Conservation (phyloP, 2,113 vertebrate species). For the Petroica traversi region DNA sequence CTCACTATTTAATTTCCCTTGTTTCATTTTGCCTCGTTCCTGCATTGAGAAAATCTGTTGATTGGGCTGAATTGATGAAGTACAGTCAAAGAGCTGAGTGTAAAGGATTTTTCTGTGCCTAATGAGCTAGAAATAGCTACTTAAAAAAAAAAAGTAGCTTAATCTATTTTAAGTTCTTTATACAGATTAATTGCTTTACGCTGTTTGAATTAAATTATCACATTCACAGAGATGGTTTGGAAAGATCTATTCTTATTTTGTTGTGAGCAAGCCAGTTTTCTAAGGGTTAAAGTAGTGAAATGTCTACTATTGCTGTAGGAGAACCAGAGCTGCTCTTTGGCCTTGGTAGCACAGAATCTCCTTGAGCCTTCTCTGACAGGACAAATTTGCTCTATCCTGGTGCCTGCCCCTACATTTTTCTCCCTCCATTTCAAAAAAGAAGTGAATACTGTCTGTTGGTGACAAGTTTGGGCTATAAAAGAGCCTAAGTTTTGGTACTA, state of each 20-base stretch:
- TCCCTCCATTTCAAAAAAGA: neutral
- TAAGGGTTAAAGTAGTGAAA: neutral
- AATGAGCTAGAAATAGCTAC: neutral
- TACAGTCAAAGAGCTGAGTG: neutral
- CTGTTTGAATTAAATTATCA: neutral
- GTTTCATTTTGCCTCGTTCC: neutral
- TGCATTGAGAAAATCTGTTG: neutral
- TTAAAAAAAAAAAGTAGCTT: neutral
- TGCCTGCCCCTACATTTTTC: neutral
- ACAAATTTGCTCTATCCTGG: neutral
- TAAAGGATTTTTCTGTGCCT: neutral
- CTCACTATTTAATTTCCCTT: neutral
- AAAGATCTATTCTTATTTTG: neutral
- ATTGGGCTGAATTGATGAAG: neutral
- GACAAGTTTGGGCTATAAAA: neutral
- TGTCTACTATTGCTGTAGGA: neutral
- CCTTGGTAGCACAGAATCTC: neutral
- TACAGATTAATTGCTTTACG: neutral
- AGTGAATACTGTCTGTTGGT: neutral
- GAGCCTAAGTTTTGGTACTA: neutral
- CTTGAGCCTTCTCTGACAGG: neutral
- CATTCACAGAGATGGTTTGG: neutral
- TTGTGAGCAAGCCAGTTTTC: neutral
- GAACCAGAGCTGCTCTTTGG: neutral
- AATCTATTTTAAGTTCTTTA: neutral